Evolutionary conservation across 1,140 invertebrate species (phyloP).

Genomic region (Bathynomus jamesi): DNA sequence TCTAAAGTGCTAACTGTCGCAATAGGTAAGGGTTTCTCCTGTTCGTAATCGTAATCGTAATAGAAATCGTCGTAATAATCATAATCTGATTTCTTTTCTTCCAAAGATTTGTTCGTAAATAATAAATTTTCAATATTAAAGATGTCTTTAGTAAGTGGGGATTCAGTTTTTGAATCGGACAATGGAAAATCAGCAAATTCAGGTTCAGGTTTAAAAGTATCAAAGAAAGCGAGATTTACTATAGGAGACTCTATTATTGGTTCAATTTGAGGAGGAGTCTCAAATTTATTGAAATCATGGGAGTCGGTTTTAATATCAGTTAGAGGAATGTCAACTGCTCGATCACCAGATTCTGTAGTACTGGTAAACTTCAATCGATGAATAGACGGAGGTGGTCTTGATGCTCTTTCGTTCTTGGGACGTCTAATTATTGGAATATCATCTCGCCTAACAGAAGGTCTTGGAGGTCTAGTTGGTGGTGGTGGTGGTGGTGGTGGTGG

Average conservation of each 20-base stretch:
- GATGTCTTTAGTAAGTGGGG: background rate
- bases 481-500: slow-evolving; percentile 11
- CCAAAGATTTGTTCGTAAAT: too few relatives aligned
- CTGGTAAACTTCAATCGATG: background rate
- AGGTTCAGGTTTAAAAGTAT: slow-evolving; percentile 8
- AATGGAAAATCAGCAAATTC: background rate
- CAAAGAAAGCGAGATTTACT: too few relatives aligned
- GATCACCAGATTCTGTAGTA: background rate
- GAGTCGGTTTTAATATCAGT: slow-evolving; percentile 1
- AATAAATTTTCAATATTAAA: background rate
- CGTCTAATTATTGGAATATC: slow-evolving; percentile 35
- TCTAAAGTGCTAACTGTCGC: background rate
- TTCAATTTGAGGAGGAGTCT: background rate
- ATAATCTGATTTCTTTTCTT: slow-evolving; percentile 4
- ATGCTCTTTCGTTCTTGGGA: slow-evolving; percentile 12
- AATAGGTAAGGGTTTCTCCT: background rate
- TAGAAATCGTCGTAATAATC: slow-evolving; percentile 16
- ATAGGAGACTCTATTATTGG: too few relatives aligned
- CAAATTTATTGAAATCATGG: background rate
- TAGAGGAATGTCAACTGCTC: background rate
- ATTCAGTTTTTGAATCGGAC: slow-evolving; percentile 4
- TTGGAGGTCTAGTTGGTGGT: slow-evolving; percentile 22
- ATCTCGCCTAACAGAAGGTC: slow-evolving; percentile 24
- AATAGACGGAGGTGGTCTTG: background rate
- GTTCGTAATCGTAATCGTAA: slow-evolving; percentile 13